phyloP scores from a whole-genome alignment of 2,888 invertebrate genomes.

The Drosophila phalerata region DNA sequence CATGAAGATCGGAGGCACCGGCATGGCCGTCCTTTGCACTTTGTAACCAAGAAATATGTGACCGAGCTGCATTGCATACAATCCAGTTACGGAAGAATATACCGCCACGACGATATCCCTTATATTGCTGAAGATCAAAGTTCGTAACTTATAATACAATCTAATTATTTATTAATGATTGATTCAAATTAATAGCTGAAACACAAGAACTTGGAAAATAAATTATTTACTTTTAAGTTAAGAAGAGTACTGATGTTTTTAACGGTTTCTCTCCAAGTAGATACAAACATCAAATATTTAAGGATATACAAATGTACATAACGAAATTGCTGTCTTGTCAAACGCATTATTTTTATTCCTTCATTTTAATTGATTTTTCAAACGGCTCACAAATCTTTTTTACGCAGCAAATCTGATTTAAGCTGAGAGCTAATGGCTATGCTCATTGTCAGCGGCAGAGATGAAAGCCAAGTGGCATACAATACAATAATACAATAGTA shows the following conservation, averaged over 20 bases:
- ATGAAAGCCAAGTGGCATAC: conserved; percentile 57
- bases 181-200: not conserved
- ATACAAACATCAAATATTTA: not conserved
- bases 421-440: conserved; percentile 51
- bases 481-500: conserved; percentile 55
- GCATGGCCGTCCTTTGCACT: conserved; percentile 90
- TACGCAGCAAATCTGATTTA: conserved; percentile 34
- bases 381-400: conserved; percentile 21
- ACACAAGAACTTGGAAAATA: too few species aligned
- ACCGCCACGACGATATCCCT: conserved; percentile 90
- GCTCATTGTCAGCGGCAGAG: conserved; percentile 61
- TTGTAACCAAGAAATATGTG: conserved; percentile 94
- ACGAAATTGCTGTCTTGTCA: not conserved
- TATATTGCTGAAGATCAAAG: conserved; percentile 89
- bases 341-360: not conserved
- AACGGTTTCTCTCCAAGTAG: not conserved
- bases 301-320: not conserved
- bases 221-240: too few species aligned
- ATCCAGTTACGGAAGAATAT: conserved; percentile 88
- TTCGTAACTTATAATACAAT: conserved; percentile 77
- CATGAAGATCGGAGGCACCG: conserved; percentile 86
- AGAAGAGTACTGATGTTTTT: too few species aligned
- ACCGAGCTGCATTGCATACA: conserved; percentile 91
- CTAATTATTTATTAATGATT: not conserved
- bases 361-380: conserved; percentile 9